Percentiles rank a stretch among this genome's conserved stretches.
These are phyloP conservation scores for Oxyura jamaicensis DNA, from an alignment of 2,113 vertebrate species.

Conservation along the genomic window DNA sequence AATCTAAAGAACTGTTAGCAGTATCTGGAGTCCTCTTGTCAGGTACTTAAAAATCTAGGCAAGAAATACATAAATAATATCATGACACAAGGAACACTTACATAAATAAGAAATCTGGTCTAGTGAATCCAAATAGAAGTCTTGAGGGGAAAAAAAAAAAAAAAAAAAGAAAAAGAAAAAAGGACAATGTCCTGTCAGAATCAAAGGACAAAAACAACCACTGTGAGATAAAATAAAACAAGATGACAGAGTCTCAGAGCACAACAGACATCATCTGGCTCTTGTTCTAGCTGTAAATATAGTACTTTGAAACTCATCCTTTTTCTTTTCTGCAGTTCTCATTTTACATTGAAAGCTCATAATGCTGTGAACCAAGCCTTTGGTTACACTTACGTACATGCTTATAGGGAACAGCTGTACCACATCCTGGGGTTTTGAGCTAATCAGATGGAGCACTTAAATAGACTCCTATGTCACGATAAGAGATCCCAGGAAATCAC, in stretches of 20 bases:
- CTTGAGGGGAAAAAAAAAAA: not conserved
- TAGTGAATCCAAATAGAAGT: not conserved
- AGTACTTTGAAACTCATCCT: not conserved
- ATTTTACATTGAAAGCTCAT: not conserved
- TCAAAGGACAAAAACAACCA: not conserved
- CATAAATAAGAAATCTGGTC: not conserved
- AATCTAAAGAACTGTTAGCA: not conserved
- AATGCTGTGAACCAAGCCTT: not conserved
- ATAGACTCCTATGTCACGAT: not conserved
- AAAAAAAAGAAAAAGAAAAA: not conserved
- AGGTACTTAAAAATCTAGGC: not conserved
- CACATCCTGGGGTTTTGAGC: not conserved
- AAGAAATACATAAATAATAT: conserved; percentile 13
- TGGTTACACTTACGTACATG: not conserved
- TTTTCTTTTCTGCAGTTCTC: not conserved
- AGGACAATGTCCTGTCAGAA: not conserved
- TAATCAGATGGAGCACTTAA: not conserved
- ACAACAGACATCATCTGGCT: not conserved
- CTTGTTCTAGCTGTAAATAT: not conserved
- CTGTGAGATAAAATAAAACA: conserved; percentile 15
- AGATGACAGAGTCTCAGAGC: not conserved
- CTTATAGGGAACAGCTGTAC: not conserved
- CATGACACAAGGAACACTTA: not conserved
- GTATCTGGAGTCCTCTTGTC: not conserved
- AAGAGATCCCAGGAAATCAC: not conserved